These are phyloP conservation scores for Syrphus vitripennis DNA, from an alignment of 2,888 invertebrate genomes.

Conservation along the genomic window DNA sequence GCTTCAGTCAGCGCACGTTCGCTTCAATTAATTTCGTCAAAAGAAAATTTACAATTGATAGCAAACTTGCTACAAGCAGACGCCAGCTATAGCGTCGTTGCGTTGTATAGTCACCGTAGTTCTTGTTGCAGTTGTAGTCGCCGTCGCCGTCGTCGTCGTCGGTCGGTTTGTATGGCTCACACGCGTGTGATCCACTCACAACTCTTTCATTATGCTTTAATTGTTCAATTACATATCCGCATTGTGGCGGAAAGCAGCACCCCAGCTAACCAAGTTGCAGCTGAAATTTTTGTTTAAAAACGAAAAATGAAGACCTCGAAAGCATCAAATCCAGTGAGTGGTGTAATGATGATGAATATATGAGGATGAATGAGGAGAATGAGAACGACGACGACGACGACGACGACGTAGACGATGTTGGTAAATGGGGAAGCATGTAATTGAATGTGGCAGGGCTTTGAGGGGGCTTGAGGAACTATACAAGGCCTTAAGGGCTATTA, in stretches of 20 bases:
- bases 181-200: conserved; percentile 69
- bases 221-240: conserved; percentile 70
- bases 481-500: conserved; percentile 59
- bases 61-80: conserved; percentile 46
- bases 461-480: conserved; percentile 37
- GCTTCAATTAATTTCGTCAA: conserved; percentile 70
- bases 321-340: neutral
- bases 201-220: conserved; percentile 66
- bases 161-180: conserved; percentile 23
- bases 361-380: neutral
- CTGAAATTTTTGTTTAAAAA: conserved; percentile 3
- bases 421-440: conserved; percentile 38
- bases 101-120: too few relatives aligned
- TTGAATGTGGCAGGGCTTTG: conserved; percentile 44
- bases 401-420: neutral
- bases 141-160: neutral
- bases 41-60: conserved; percentile 67
- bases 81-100: conserved; percentile 33
- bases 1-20: conserved; percentile 16
- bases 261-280: conserved; percentile 1
- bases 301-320: conserved; percentile 20
- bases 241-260: conserved; percentile 25
- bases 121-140: too few relatives aligned
- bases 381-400: neutral
- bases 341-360: neutral